phyloP scores from a whole-genome alignment of 2,888 invertebrate species.

The Phengaris alcon region DNA sequence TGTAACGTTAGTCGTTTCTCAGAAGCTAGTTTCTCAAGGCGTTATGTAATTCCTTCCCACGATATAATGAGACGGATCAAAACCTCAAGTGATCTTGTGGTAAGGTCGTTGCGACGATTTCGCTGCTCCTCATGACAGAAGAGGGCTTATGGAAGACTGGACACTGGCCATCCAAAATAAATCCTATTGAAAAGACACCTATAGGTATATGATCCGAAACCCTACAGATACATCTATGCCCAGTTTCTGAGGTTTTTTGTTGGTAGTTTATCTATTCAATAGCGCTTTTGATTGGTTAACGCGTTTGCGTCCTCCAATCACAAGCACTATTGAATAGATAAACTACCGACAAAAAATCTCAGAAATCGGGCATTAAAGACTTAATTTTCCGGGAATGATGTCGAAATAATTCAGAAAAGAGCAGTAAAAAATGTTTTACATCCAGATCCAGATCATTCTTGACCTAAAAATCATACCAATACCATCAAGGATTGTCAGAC shows the following conservation, averaged over 20 bases:
- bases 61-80: slow-evolving; percentile 20
- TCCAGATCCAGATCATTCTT: not conserved
- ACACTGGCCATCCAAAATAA: not conserved
- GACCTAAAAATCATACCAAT: not conserved
- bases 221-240: not conserved
- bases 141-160: not conserved
- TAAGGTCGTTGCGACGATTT: slow-evolving; percentile 17
- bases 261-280: no score
- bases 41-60: slow-evolving; percentile 29
- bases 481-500: not conserved
- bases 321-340: no score
- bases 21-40: slow-evolving; percentile 26
- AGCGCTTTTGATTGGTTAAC: no score
- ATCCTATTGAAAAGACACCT: not conserved
- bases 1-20: not conserved
- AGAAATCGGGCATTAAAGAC: no score
- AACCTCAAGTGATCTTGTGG: slow-evolving; percentile 20
- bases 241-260: no score
- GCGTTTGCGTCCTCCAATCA: no score
- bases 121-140: not conserved
- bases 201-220: not conserved
- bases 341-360: no score
- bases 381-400: no score
- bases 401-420: not conserved
- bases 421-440: not conserved